Evolutionary conservation across 2,888 invertebrate genomes (phyloP).

Genomic region (Lasioglossum calceatum): DNA sequence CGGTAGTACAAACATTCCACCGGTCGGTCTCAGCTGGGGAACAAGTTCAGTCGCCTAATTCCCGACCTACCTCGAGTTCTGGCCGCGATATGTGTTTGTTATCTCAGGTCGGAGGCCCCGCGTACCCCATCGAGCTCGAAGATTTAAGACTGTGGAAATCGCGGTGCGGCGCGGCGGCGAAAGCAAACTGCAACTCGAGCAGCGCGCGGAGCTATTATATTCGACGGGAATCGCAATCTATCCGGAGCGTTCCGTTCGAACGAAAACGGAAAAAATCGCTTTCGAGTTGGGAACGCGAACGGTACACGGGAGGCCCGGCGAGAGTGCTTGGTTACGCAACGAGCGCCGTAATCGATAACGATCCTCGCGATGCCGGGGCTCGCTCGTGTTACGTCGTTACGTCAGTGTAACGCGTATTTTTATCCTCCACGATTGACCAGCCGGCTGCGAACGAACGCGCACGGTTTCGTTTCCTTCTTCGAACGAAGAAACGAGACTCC

Average conservation of each 20-base stretch:
- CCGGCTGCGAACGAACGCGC: background rate
- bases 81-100: constrained; percentile 4
- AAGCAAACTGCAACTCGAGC: background rate
- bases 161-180: background rate
- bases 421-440: constrained; percentile 31
- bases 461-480: background rate
- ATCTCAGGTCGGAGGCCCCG: background rate
- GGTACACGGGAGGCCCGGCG: background rate
- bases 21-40: background rate
- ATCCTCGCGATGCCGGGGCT: constrained; percentile 45
- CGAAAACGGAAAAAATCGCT: constrained; percentile 13
- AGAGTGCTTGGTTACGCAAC: constrained; percentile 45
- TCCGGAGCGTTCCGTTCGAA: background rate
- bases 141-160: background rate
- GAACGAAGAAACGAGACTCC: constrained; percentile 3
- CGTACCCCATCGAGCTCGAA: background rate
- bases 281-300: constrained; percentile 13
- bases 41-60: background rate
- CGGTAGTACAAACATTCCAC: background rate
- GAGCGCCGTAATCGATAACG: constrained; percentile 53
- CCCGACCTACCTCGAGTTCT: background rate
- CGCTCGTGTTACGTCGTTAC: constrained; percentile 48
- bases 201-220: background rate
- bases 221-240: constrained; percentile 1
- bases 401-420: constrained; percentile 46